phyloP scores from a whole-genome alignment of 2,113 vertebrate genomes.

The Otis tarda region DNA sequence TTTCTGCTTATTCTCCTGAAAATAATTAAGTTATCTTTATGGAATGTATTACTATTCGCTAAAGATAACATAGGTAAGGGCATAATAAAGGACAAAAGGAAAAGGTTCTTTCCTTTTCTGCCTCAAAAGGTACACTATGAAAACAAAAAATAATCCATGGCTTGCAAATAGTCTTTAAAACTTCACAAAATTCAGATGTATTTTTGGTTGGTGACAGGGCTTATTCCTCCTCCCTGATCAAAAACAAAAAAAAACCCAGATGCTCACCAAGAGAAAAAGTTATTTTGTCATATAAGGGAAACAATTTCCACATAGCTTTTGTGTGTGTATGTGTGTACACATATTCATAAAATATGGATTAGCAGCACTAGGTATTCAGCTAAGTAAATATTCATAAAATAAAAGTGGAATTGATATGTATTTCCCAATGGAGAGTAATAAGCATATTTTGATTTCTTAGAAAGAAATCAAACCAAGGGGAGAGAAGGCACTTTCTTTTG shows the following conservation, averaged over 20 bases:
- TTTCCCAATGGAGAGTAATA: constrained; percentile 36
- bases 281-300: constrained; percentile 24
- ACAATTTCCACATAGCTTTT: constrained; percentile 16
- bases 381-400: constrained; percentile 61
- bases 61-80: constrained; percentile 18
- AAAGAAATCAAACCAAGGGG: not conserved
- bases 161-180: not conserved
- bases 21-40: constrained; percentile 49
- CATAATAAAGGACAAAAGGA: constrained; percentile 10
- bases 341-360: constrained; percentile 68
- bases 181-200: not conserved
- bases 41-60: constrained; percentile 15
- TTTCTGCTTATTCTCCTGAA: constrained; percentile 25
- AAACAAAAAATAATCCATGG: not conserved
- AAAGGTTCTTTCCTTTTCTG: not conserved
- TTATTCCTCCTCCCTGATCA: not conserved
- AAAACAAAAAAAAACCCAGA: not conserved
- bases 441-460: constrained; percentile 31
- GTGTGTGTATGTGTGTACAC: not conserved
- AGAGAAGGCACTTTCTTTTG: not conserved
- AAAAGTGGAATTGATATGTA: constrained; percentile 43
- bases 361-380: constrained; percentile 52
- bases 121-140: not conserved
- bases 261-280: not conserved
- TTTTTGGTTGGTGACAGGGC: not conserved